Evolutionary conservation across 2,113 vertebrate genomes (phyloP).

Genomic region (Uropsilus gracilis): DNA sequence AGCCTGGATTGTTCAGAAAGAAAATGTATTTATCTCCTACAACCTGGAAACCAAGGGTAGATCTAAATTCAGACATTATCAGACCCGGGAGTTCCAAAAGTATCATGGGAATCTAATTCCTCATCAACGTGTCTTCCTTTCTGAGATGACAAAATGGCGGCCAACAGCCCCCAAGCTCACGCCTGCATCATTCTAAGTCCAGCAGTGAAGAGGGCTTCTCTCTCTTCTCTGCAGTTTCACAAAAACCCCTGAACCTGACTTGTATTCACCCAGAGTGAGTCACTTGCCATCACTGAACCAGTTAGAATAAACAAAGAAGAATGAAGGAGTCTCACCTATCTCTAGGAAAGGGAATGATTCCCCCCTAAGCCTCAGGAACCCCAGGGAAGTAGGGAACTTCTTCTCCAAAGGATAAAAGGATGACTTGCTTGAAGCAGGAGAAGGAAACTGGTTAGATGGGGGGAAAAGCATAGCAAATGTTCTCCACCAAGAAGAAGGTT

Average conservation of each 20-base stretch:
- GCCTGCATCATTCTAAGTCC: neutral
- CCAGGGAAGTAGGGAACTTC: fast-evolving
- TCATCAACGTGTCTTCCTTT: neutral
- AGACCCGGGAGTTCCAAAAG: neutral
- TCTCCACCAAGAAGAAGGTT: neutral
- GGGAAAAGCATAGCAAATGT: neutral
- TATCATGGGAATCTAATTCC: too few relatives aligned
- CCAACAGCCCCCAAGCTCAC: neutral
- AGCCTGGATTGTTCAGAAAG: neutral
- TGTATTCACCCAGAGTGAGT: neutral
- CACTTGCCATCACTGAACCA: neutral
- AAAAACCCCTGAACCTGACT: neutral
- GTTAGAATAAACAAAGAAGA: neutral
- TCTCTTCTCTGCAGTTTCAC: neutral
- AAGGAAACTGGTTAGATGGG: neutral
- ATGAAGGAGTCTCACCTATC: neutral
- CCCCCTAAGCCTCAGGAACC: neutral
- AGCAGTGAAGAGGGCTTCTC: neutral
- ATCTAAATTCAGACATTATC: neutral
- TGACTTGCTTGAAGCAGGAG: neutral
- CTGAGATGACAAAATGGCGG: neutral
- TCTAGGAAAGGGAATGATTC: neutral
- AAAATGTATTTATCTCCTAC: neutral
- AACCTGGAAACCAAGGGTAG: neutral
- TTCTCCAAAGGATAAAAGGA: neutral